Percentiles rank a stretch among this genome's conserved stretches.
Evolutionary conservation across 2,888 invertebrate genomes (phyloP).

Genomic region (Drosophila bunnanda): DNA sequence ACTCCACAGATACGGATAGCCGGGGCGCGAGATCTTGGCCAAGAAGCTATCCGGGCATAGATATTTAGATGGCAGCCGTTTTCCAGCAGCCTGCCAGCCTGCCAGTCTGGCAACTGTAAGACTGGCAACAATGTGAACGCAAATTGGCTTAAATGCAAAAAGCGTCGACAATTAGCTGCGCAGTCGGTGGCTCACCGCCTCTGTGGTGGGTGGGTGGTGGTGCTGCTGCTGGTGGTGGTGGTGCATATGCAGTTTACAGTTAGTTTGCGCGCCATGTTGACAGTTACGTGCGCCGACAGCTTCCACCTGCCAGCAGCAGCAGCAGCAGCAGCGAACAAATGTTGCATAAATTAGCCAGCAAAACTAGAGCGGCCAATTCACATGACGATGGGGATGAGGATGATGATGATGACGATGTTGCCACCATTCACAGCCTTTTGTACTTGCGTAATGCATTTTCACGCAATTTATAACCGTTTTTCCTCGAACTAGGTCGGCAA

Average conservation of each 20-base stretch:
- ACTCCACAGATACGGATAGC: slow-evolving; percentile 47
- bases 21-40: slow-evolving; percentile 53
- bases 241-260: slow-evolving; percentile 66
- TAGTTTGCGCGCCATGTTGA: slow-evolving; percentile 75
- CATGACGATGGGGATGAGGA: slow-evolving; percentile 19
- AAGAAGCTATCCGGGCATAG: slow-evolving; percentile 60
- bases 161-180: slow-evolving; percentile 74
- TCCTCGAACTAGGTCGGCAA: slow-evolving; percentile 60
- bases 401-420: slow-evolving; percentile 43
- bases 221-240: neutral
- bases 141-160: slow-evolving; percentile 74
- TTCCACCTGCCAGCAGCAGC: slow-evolving; percentile 48
- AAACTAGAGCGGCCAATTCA: slow-evolving; percentile 69
- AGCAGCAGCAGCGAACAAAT: slow-evolving; percentile 34
- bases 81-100: slow-evolving; percentile 33
- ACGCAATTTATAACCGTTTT: slow-evolving; percentile 78
- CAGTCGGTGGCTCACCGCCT: slow-evolving; percentile 51
- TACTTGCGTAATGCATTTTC: slow-evolving; percentile 79
- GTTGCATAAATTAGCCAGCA: slow-evolving; percentile 76
- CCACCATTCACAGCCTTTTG: slow-evolving; percentile 77
- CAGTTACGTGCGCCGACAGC: slow-evolving; percentile 74
- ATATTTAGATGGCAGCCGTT: slow-evolving; percentile 71
- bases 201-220: slow-evolving; percentile 60
- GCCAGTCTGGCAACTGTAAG: neutral
- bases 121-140: slow-evolving; percentile 50